Evolutionary conservation across 1,140 invertebrate genomes (phyloP), one percentile per base, ranked within the genome.

Genomic region (Rhagoletis pomonella): DNA sequence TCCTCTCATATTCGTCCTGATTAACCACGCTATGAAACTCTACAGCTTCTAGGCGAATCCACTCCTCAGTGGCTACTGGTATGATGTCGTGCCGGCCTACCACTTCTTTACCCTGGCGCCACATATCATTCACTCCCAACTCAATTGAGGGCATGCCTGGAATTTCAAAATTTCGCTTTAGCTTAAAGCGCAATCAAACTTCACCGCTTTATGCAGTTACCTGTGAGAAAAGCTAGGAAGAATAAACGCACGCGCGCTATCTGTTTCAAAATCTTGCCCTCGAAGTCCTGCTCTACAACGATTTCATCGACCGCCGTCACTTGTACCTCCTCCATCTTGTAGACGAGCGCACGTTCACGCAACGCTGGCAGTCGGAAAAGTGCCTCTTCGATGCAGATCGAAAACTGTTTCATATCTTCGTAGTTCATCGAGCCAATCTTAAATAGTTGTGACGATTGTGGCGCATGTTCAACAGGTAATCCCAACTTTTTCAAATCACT

Each of bases 51-150:
- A 99, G 95, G 67, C 97, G 95, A 90, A 99, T 99, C 99, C 99
- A 99, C 94, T 99, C 98, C 94, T 99, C 99, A 0, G 99, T 99
- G 87, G 98, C 97, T 55, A 99, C 98, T 9, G 99, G 99, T 90
- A 99, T 99, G 91, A 99, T 99, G 93, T 99, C 99, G 93, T 99
- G 98, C 19, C 99, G 94, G 0, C 99, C 98, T 0, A 99, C 99
- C 17, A 99, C 98, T 95, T 99, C 99, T 94, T 98, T 98, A 9
- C 99, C 99, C 94, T 99, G 98, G 9, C 99, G 94, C 92, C 97
- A 95, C 94, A 99, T 96, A 93, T 99, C 99, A 93, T 99, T 99
- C 14, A 99, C 96, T 12, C 99, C 99, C 88, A 99, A 94, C 93
- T 99, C 99, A 85, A 99, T 96, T 90, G 97, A 96, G 3, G 98